Conservation (phyloP, 2,797 vertebrate genomes). For the Sebastes alutus region DNA sequence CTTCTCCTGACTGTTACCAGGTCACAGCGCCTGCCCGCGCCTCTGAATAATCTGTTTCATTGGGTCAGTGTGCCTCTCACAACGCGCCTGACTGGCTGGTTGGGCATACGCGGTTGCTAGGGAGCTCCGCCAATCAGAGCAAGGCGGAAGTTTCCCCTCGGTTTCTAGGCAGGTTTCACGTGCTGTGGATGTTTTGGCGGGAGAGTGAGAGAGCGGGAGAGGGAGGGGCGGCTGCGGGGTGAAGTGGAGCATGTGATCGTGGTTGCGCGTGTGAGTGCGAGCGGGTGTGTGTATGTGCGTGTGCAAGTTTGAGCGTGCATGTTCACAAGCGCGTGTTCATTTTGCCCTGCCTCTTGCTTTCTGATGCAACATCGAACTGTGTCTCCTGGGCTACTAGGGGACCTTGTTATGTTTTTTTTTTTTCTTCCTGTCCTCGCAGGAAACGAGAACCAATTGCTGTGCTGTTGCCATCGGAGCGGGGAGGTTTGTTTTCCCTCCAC, state of each 20-base stretch:
- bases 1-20: constrained; percentile 87
- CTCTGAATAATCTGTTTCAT: constrained; percentile 81
- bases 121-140: constrained; percentile 81
- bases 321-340: constrained; percentile 63
- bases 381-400: constrained; percentile 84
- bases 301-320: constrained; percentile 38
- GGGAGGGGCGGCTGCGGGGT: constrained; percentile 69
- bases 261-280: constrained; percentile 32
- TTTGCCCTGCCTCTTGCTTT: constrained; percentile 83
- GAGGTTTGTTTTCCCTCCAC: constrained; percentile 86
- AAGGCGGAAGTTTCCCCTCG: constrained; percentile 78
- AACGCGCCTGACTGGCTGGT: constrained; percentile 80
- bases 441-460: constrained; percentile 87
- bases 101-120: constrained; percentile 84
- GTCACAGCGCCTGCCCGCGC: constrained; percentile 83
- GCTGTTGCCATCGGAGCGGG: constrained; percentile 87
- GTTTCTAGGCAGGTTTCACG: constrained; percentile 88
- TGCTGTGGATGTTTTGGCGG: constrained; percentile 84
- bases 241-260: constrained; percentile 86
- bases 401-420: constrained; percentile 82
- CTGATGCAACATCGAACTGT: constrained; percentile 87
- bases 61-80: constrained; percentile 84
- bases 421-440: constrained; percentile 81
- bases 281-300: constrained; percentile 27
- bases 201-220: constrained; percentile 70